Evolutionary conservation across 2,888 invertebrate genomes (phyloP).

Genomic region (Strigamia transsilvanica): DNA sequence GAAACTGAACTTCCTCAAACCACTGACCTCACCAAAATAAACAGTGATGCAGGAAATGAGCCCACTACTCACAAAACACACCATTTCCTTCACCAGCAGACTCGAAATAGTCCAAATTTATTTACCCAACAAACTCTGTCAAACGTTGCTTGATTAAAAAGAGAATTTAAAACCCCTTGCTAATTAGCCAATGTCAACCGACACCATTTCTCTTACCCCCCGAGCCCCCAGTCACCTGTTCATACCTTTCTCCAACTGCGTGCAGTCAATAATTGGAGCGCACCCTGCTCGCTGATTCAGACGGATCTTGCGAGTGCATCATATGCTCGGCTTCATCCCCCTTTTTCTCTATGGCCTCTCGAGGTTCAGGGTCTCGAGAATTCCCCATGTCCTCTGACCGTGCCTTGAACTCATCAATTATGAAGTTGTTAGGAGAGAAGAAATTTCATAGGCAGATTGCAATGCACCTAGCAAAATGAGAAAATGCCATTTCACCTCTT

Average conservation of each 20-base stretch:
- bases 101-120: neutral
- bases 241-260: neutral
- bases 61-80: constrained; percentile 25
- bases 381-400: constrained; percentile 24
- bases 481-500: constrained; percentile 2
- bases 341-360: constrained; percentile 1
- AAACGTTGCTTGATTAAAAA: neutral
- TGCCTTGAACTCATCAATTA: constrained; percentile 19
- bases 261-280: constrained; percentile 27
- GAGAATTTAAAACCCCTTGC: neutral
- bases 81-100: constrained; percentile 12
- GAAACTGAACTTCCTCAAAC: constrained; percentile 29
- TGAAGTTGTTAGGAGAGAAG: constrained; percentile 1
- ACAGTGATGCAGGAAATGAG: constrained; percentile 27
- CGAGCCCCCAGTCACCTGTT: neutral
- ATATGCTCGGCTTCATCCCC: constrained; percentile 20
- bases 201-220: neutral
- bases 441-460: constrained; percentile 34
- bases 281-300: neutral
- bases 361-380: constrained; percentile 34
- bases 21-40: constrained; percentile 38
- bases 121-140: neutral
- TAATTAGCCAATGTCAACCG: constrained; percentile 9
- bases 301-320: constrained; percentile 19
- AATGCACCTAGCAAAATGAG: constrained; percentile 35